Base-by-base conservation (phyloP, 2,113 vertebrate genomes). In the Galbula dea region DNA sequence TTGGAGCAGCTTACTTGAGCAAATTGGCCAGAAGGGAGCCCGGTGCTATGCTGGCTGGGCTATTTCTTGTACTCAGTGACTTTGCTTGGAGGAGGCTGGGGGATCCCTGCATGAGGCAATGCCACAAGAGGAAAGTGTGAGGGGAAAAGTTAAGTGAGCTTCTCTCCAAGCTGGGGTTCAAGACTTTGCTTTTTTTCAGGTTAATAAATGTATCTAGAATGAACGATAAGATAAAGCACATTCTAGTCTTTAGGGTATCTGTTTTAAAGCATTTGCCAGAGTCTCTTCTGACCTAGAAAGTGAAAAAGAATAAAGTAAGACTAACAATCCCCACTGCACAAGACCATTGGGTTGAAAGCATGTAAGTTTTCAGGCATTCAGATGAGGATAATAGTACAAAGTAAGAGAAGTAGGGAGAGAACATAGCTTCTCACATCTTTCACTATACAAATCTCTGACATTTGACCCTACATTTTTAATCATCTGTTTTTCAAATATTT, bases 281-380 rank as follows among this genome's bases (percentile, higher is more conserved):
- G 37, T 88, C 91, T 93, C 34, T 91, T 89, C 49, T 93, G 89
- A 79, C 74, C 85, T 80, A 92, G 67, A 91, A 87, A 89, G 71
- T 24, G 20, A 57, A 82, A 89, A 89, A 83, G 45, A 84, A 67
- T 61, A 65, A 89, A 87, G 82, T 6, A 76, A 20, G 51, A 10
- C 62, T 89, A 94, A 91, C 72, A 91, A 81, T 73, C 52, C 57
- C 80, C 54, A 86, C 65, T 75, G 77, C 66, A 87, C 69, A 87
- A 57, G 41, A 41, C 32, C 5, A 6, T 80, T 6, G 41, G 15
- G 10, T 62, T 93, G 76, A 75, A 95, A 90, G 15, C 88, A 61
- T 73, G 54, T 61, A 9, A 78, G 36, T 87, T 92, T 34, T 89
- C 39, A 57, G 77, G 30, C 57, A 82, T 89, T 89, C 58, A 20